phyloP scores from a whole-genome alignment of 2,888 invertebrate genomes.

The Hymenopus coronatus region DNA sequence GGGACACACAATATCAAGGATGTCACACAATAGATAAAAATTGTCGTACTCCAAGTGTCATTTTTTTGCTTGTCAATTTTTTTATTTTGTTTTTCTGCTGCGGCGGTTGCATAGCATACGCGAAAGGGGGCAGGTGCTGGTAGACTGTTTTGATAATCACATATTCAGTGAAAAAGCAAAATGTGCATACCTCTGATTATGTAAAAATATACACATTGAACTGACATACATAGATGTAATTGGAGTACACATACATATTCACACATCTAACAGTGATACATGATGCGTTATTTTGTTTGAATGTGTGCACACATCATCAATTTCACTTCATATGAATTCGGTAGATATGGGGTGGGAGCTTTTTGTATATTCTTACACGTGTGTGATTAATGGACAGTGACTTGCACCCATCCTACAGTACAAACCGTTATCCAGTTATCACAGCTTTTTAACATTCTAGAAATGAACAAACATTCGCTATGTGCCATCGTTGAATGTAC shows the following conservation, averaged over 20 bases:
- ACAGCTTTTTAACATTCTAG: background rate
- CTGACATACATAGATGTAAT: background rate
- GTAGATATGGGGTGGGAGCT: background rate
- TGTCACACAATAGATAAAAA: background rate
- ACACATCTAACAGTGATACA: background rate
- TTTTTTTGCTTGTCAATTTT: background rate
- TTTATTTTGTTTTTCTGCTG: background rate
- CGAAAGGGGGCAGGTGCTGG: slow-evolving; percentile 12
- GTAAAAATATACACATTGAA: background rate
- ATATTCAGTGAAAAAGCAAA: slow-evolving; percentile 19
- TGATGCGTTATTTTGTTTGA: background rate
- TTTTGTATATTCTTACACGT: background rate
- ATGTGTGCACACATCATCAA: slow-evolving; percentile 12
- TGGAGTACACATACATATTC: background rate
- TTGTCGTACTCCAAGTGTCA: background rate
- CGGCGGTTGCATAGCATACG: background rate
- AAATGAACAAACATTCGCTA: background rate
- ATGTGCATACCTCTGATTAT: slow-evolving; percentile 15
- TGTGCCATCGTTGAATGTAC: background rate
- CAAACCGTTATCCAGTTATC: background rate
- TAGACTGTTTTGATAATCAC: background rate
- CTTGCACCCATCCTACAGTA: background rate
- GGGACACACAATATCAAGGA: background rate
- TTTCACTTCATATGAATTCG: slow-evolving; percentile 10
- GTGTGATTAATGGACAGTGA: background rate